Base-by-base conservation (phyloP, 1,140 invertebrate genomes). In the Drosophila ironensis region DNA sequence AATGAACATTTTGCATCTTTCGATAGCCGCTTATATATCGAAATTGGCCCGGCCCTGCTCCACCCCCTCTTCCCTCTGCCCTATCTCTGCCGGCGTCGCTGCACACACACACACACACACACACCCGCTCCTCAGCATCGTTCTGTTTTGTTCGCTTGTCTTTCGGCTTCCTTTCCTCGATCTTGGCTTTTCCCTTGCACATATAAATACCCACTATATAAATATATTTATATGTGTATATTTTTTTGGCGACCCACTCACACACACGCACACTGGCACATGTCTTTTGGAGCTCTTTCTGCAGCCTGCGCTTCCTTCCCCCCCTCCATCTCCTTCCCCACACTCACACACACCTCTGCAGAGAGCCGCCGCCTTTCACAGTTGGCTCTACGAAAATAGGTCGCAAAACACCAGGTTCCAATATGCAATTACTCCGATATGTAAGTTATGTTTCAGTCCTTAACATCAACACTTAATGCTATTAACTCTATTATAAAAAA, bases 1-100 rank as follows among this genome's bases (percentile, higher is more conserved):
- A 84, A 80, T 84, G 80, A 84, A 63, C 75, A 87, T 86, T 84
- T 84, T 84, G 80, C 80, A 86, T 84, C 80, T 86, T 80, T 67
- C 80, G 78, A 84, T 84, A 80, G 69, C 60, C 73, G 69, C 75
- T 84, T 86, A 76, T 82, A 84, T 80, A 64, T 70, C 16, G 33
- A 14, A 37, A 70, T 70, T 70, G 48, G 64, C 41, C 52, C 69
- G 60, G 68, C 72, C 64, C 60, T 69, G 63, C 57, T 48, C 48
- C 68, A 42, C 38, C 33, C 25, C 28, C n/a, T n/a, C n/a, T n/a
- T n/a, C n/a, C n/a, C n/a, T n/a, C n/a, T n/a, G n/a, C n/a, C 16
- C 28, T 30, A 8, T 6, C 37, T 30, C 46, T 51, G 54, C 64
- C 37, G 33, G 37, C 56, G 40, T 54, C 53, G 60, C 46, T 20